These are phyloP conservation scores for Euphonia xanthogaster DNA, from an alignment of 2,797 vertebrate species.

Conservation along the genomic window DNA sequence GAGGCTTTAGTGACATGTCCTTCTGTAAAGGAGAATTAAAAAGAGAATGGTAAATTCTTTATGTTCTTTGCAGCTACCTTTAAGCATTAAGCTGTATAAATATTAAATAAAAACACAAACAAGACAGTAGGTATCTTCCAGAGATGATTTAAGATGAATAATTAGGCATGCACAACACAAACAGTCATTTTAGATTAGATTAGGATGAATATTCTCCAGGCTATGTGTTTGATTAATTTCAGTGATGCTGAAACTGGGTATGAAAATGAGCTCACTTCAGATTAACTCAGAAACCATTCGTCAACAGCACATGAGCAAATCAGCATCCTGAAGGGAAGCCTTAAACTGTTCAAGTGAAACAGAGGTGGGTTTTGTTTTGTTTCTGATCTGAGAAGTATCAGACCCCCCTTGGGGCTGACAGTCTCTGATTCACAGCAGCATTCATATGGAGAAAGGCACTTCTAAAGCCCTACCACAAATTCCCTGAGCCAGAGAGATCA, in stretches of 20 bases:
- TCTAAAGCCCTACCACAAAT: neutral
- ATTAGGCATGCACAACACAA: slow-evolving; percentile 16
- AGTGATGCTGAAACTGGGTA: slow-evolving; percentile 34
- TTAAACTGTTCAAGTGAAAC: neutral
- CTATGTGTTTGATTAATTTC: slow-evolving; percentile 43
- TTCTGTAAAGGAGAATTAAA: slow-evolving; percentile 74
- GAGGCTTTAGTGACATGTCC: slow-evolving; percentile 87
- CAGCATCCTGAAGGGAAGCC: neutral
- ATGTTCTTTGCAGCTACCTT: neutral
- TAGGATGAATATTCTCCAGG: slow-evolving; percentile 53
- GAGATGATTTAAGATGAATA: slow-evolving; percentile 26
- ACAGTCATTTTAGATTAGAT: slow-evolving; percentile 58
- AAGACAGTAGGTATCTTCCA: neutral
- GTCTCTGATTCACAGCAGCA: neutral
- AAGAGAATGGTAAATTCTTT: neutral
- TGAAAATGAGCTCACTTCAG: slow-evolving; percentile 26
- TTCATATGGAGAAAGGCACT: slow-evolving; percentile 6
- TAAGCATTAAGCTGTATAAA: neutral
- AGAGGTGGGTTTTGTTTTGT: neutral
- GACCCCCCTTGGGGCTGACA: neutral
- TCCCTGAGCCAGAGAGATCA: slow-evolving; percentile 27
- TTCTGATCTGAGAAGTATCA: slow-evolving; percentile 13
- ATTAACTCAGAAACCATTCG: neutral
- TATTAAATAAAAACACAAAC: slow-evolving; percentile 7
- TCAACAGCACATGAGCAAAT: neutral